A percentile compares a stretch with the other conserved stretches of the same genome.
Evolutionary conservation across 2,113 vertebrate genomes (phyloP).

Genomic region (Xiphophorus couchianus): DNA sequence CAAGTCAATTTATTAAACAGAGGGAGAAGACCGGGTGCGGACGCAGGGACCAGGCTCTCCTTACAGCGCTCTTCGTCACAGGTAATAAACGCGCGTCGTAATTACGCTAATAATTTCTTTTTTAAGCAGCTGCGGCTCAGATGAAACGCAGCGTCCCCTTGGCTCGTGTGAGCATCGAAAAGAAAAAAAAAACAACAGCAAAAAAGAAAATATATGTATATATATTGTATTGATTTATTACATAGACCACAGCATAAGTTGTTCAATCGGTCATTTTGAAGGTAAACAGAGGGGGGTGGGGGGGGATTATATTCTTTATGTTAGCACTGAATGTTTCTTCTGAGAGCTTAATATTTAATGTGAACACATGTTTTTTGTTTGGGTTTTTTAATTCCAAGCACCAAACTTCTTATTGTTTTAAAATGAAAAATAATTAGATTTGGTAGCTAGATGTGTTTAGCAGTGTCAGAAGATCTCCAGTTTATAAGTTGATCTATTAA

Average conservation of each 20-base stretch:
- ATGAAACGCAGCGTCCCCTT: background rate
- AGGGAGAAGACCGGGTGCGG: conserved; percentile 59
- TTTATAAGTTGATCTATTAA: background rate
- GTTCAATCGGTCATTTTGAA: background rate
- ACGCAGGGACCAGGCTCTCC: conserved; percentile 61
- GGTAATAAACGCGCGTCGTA: conserved; percentile 46
- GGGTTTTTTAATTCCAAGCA: too few species aligned
- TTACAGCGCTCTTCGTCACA: conserved; percentile 46
- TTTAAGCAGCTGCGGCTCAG: background rate
- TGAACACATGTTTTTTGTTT: too few species aligned
- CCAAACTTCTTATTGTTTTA: too few species aligned
- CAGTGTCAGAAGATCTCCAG: background rate
- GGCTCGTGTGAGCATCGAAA: background rate
- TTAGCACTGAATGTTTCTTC: too few species aligned
- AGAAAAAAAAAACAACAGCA: too few species aligned
- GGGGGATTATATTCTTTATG: background rate
- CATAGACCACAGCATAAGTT: background rate
- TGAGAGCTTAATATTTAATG: too few species aligned
- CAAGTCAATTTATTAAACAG: conserved; percentile 71
- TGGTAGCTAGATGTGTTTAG: background rate
- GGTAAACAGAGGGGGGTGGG: background rate
- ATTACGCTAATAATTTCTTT: conserved; percentile 33
- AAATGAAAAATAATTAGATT: too few species aligned
- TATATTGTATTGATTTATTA: background rate
- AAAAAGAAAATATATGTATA: too few species aligned